These are phyloP conservation scores for Drosophila aldrichi DNA, from an alignment of 2,888 invertebrate species.

Conservation along the genomic window DNA sequence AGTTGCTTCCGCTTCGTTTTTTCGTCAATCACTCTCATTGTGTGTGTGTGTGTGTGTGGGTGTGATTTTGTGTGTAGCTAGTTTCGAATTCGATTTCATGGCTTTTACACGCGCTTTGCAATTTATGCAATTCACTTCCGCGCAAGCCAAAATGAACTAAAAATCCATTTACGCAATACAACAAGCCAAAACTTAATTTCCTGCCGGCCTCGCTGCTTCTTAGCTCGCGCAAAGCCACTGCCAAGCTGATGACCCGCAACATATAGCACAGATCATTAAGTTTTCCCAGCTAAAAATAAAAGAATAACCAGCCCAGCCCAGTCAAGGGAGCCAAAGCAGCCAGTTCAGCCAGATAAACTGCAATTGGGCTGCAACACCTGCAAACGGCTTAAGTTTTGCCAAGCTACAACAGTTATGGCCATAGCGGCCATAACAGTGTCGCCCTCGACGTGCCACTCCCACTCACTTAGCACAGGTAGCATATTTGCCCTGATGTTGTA, in stretches of 20 bases:
- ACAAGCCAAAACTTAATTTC: conserved; percentile 76
- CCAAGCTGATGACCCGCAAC: conserved; percentile 66
- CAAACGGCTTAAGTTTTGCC: conserved; percentile 71
- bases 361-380: conserved; percentile 79
- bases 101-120: conserved; percentile 79
- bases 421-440: conserved; percentile 56
- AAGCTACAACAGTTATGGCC: conserved; percentile 69
- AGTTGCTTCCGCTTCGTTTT: conserved; percentile 57
- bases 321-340: conserved; percentile 15
- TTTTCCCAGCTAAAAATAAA: conserved; percentile 40
- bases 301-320: conserved; percentile 3
- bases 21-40: conserved; percentile 70
- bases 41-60: not conserved
- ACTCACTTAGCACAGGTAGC: conserved; percentile 28
- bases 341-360: conserved; percentile 70
- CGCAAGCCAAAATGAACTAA: conserved; percentile 58
- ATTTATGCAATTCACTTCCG: conserved; percentile 80
- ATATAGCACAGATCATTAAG: conserved; percentile 80
- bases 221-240: conserved; percentile 9
- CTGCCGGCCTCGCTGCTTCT: conserved; percentile 37
- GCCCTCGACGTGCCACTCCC: not conserved
- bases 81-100: conserved; percentile 78
- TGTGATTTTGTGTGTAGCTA: conserved; percentile 42
- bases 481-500: conserved; percentile 69
- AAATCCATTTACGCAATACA: conserved; percentile 80